A percentile compares a stretch with the other conserved stretches of the same genome.
phyloP scores from a whole-genome alignment of 2,888 invertebrate species.

The Harpagoxenus sublaevis region DNA sequence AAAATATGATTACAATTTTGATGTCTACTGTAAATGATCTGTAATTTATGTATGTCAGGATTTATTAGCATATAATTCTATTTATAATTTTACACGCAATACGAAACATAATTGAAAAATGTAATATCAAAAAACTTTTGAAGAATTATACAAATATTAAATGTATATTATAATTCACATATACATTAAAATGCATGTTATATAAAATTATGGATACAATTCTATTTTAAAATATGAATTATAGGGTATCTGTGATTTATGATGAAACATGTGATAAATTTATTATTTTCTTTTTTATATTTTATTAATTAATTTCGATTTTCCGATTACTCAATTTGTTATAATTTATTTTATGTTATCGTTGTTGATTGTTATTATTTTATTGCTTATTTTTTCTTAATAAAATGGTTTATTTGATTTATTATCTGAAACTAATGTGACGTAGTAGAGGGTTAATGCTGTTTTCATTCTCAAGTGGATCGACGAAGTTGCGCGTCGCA shows the following conservation, averaged over 20 bases:
- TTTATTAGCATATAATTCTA: background rate
- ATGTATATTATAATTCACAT: background rate
- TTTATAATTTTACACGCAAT: background rate
- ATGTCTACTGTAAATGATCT: background rate
- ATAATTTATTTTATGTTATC: background rate
- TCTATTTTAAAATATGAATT: background rate
- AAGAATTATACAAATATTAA: background rate
- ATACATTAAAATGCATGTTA: background rate
- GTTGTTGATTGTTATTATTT: background rate
- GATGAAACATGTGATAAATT: background rate
- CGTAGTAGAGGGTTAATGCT: slow-evolving; percentile 1
- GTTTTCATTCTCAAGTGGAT: background rate
- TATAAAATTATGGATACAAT: background rate
- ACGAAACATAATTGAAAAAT: background rate
- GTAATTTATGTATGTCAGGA: background rate
- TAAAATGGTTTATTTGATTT: background rate
- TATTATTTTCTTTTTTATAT: background rate
- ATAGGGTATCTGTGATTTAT: background rate
- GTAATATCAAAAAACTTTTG: background rate
- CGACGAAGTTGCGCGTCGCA: background rate
- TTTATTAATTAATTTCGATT: slow-evolving; percentile 2
- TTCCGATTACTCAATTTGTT: background rate
- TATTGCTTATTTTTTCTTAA: background rate
- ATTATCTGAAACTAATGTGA: background rate
- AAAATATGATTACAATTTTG: background rate